Percentiles rank a stretch among this genome's conserved stretches.
These are phyloP conservation scores for Bombyx mandarina DNA, from an alignment of 1,140 invertebrate species.

Conservation along the genomic window DNA sequence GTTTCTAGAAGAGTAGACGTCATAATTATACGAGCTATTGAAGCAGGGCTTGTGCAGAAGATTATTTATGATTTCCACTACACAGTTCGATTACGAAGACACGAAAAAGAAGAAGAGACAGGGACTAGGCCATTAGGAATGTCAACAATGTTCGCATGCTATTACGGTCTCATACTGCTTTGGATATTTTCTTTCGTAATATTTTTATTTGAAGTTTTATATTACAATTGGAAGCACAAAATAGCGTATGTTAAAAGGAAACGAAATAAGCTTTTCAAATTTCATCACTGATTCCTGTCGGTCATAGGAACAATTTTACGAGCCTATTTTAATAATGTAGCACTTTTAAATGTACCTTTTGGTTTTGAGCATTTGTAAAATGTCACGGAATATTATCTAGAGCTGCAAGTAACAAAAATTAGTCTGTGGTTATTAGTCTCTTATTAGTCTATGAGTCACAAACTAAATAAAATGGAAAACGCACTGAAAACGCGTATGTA, in stretches of 20 bases:
- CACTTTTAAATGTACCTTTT: too few species aligned
- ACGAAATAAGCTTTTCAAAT: background rate
- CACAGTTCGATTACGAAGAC: background rate
- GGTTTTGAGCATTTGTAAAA: too few species aligned
- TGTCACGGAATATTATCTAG: too few species aligned
- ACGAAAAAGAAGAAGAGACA: conserved; percentile 8
- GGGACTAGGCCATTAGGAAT: conserved; percentile 19
- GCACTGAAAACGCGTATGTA: too few species aligned
- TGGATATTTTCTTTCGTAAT: conserved; percentile 23
- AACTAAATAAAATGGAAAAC: too few species aligned
- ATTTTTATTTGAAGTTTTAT: conserved; percentile 29
- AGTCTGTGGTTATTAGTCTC: too few species aligned
- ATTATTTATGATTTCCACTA: conserved; percentile 1
- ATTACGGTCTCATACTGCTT: conserved; percentile 29
- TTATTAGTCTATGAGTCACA: too few species aligned
- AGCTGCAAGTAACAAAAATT: too few species aligned
- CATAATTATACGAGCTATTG: conserved; percentile 19
- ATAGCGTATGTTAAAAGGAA: background rate
- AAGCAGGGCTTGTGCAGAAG: conserved; percentile 25
- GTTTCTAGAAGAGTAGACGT: conserved; percentile 22
- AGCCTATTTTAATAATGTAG: too few species aligned
- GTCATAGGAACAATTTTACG: too few species aligned
- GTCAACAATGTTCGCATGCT: conserved; percentile 24
- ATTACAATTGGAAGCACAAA: conserved; percentile 9
- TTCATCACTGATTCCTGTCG: too few species aligned